Evolutionary conservation across 2,797 vertebrate genomes (phyloP).

Genomic region (Thripadectes ignobilis): DNA sequence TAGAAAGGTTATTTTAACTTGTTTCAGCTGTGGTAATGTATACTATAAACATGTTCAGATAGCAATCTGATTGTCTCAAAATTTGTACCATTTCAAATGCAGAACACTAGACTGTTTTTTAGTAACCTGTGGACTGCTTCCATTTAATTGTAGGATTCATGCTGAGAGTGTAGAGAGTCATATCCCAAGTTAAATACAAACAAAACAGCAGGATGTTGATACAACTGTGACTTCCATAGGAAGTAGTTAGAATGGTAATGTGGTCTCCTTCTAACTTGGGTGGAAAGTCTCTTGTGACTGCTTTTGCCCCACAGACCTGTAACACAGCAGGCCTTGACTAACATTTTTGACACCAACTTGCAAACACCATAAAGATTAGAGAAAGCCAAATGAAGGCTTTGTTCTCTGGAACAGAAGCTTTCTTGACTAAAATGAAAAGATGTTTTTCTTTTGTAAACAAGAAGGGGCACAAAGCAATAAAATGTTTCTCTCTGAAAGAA

Average conservation of each 20-base stretch:
- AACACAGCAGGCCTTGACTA: conserved; percentile 71
- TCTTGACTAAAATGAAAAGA: conserved; percentile 62
- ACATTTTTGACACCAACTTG: conserved; percentile 78
- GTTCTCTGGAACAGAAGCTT: conserved; percentile 65
- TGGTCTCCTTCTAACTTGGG: conserved; percentile 62
- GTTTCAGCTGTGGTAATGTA: not conserved
- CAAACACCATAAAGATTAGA: conserved; percentile 73
- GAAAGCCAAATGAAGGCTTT: conserved; percentile 72
- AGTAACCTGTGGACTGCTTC: conserved; percentile 64
- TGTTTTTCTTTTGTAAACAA: conserved; percentile 56
- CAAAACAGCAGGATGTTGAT: conserved; percentile 79
- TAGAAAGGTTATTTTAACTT: not conserved
- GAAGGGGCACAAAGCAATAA: conserved; percentile 52
- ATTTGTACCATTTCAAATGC: not conserved
- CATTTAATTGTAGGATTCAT: conserved; percentile 70
- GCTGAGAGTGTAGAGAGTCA: conserved; percentile 69
- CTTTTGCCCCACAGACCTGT: conserved; percentile 64
- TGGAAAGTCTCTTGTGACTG: conserved; percentile 65
- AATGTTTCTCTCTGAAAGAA: conserved; percentile 43
- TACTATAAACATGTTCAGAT: not conserved
- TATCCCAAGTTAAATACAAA: conserved; percentile 78
- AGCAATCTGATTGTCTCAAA: conserved; percentile 26
- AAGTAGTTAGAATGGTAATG: conserved; percentile 75
- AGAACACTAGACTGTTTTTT: conserved; percentile 29
- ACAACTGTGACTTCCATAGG: conserved; percentile 77